These are phyloP conservation scores for Drosophila micromelanica DNA, from an alignment of 1,140 invertebrate genomes.

Conservation along the genomic window DNA sequence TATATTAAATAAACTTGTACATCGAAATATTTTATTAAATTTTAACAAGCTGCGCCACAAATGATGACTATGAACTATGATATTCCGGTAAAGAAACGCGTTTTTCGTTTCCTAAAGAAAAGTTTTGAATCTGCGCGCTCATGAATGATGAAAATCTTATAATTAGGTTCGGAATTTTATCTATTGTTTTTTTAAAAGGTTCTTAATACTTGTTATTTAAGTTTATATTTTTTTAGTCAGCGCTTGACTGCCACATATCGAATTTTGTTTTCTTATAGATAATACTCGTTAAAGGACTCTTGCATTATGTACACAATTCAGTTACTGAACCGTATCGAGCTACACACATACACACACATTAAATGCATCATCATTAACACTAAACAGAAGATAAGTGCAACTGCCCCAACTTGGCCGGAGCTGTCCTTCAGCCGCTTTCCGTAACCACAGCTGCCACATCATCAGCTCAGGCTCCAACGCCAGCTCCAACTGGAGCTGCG, in stretches of 20 bases:
- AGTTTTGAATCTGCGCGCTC: slow-evolving; percentile 11
- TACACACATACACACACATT: slow-evolving; percentile 61
- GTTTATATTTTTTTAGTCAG: slow-evolving; percentile 30
- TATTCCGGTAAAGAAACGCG: background rate
- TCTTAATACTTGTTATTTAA: slow-evolving; percentile 59
- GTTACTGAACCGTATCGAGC: slow-evolving; percentile 54
- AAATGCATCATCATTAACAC: slow-evolving; percentile 70
- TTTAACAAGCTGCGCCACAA: slow-evolving; percentile 4
- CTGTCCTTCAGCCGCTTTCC: slow-evolving; percentile 49
- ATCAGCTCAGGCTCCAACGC: slow-evolving; percentile 50
- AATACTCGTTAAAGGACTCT: slow-evolving; percentile 75
- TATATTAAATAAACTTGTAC: slow-evolving; percentile 25
- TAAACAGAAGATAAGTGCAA: slow-evolving; percentile 50
- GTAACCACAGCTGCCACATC: slow-evolving; percentile 52
- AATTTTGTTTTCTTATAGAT: slow-evolving; percentile 62
- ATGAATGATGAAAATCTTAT: slow-evolving; percentile 25
- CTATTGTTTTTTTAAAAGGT: slow-evolving; percentile 55
- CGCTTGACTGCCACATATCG: slow-evolving; percentile 32
- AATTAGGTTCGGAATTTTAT: slow-evolving; percentile 21
- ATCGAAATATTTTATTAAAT: slow-evolving; percentile 25
- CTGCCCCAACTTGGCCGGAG: slow-evolving; percentile 71
- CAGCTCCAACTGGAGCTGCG: slow-evolving; percentile 31
- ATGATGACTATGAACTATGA: slow-evolving; percentile 1
- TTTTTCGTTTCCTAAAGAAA: slow-evolving; percentile 5
- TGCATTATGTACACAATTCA: slow-evolving; percentile 67